Conservation (phyloP, 2,888 invertebrate genomes). For the Cetonia aurata region DNA sequence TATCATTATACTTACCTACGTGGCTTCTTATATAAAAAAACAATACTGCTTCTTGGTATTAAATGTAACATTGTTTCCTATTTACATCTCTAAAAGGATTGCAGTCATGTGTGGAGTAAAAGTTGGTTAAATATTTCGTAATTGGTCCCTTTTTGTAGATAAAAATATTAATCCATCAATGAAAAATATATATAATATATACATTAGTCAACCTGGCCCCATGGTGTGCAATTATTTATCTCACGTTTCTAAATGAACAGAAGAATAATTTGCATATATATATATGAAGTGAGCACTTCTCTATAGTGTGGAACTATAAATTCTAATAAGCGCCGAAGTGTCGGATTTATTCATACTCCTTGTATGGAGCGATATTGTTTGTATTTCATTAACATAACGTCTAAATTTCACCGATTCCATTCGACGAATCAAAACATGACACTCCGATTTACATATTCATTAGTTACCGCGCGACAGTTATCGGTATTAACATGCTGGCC, state of each 20-base stretch:
- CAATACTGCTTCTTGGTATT: too few species aligned
- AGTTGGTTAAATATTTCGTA: too few species aligned
- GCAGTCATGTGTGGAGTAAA: too few species aligned
- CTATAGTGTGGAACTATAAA: background rate
- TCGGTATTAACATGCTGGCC: constrained; percentile 30
- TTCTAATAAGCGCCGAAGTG: constrained; percentile 9
- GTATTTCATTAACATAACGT: constrained; percentile 37
- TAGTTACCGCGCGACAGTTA: constrained; percentile 29
- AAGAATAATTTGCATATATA: background rate
- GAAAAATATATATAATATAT: too few species aligned
- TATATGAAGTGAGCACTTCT: background rate
- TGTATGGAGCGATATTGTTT: constrained; percentile 28
- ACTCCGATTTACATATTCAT: constrained; percentile 35
- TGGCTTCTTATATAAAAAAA: too few species aligned
- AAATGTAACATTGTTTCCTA: too few species aligned
- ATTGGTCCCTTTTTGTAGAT: too few species aligned
- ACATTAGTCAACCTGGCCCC: background rate
- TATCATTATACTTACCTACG: too few species aligned
- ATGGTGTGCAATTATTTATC: too few species aligned
- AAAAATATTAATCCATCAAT: too few species aligned
- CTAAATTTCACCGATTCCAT: constrained; percentile 34
- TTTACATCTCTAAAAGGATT: too few species aligned
- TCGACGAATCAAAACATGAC: constrained; percentile 36
- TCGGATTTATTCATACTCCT: constrained; percentile 32
- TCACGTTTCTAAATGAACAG: background rate